A percentile compares a stretch with the other conserved stretches of the same genome.
These are phyloP conservation scores for Coenobita brevimanus DNA, from an alignment of 1,140 invertebrate genomes.

Conservation along the genomic window DNA sequence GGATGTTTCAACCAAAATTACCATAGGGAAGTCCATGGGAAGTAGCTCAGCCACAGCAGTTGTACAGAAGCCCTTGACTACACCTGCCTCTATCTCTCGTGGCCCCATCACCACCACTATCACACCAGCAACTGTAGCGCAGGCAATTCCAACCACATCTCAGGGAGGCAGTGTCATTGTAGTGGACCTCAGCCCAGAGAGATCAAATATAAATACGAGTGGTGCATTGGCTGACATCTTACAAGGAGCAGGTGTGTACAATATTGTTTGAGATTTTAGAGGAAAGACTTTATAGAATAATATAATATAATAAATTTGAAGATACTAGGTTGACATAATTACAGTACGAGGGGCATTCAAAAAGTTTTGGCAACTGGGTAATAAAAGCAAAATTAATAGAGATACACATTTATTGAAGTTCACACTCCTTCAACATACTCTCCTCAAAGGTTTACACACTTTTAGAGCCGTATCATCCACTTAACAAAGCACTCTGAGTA, in stretches of 20 bases:
- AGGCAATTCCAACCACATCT: slow-evolving; percentile 11
- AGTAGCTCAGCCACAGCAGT: slow-evolving; percentile 31
- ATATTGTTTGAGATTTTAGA: too few relatives aligned
- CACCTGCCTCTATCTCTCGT: neutral
- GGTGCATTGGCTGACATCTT: slow-evolving; percentile 54
- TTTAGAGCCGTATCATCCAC: too few relatives aligned
- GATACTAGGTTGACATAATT: too few relatives aligned
- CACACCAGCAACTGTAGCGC: neutral
- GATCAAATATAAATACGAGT: slow-evolving; percentile 32
- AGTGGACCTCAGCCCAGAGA: slow-evolving; percentile 54
- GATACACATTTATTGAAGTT: too few relatives aligned
- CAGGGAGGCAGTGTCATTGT: slow-evolving; percentile 47
- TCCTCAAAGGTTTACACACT: too few relatives aligned
- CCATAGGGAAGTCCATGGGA: slow-evolving; percentile 42
- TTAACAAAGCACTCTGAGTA: too few relatives aligned
- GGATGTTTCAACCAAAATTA: slow-evolving; percentile 57
- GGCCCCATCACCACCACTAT: neutral
- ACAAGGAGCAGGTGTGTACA: slow-evolving; percentile 48
- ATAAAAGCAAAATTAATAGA: too few relatives aligned
- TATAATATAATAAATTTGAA: too few relatives aligned
- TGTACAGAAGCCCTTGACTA: slow-evolving; percentile 42
- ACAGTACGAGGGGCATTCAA: too few relatives aligned
- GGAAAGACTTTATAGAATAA: too few relatives aligned
- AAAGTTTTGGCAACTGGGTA: too few relatives aligned
- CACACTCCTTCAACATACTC: too few relatives aligned